These are phyloP conservation scores for Melanerpes aurifrons DNA, from an alignment of 2,113 vertebrate genomes.

Conservation along the genomic window DNA sequence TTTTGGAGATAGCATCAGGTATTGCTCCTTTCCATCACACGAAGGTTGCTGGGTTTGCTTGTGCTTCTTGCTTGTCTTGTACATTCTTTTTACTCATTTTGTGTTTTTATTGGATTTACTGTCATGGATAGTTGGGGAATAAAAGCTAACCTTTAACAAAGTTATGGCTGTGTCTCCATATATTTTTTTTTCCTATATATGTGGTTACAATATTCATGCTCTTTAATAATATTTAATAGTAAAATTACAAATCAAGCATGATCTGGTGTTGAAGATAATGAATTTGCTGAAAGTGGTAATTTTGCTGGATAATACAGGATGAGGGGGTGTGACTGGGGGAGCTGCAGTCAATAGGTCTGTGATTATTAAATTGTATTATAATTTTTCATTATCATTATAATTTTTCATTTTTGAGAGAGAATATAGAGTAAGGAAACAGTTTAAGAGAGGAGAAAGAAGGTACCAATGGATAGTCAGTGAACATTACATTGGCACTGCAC, in stretches of 20 bases:
- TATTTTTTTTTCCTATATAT: background rate
- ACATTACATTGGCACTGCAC: background rate
- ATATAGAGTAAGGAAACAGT: background rate
- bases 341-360: background rate
- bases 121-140: background rate
- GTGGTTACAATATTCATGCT: background rate
- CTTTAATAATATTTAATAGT: background rate
- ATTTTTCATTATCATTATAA: background rate
- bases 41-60: background rate
- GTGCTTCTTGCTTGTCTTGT: background rate
- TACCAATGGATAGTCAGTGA: background rate
- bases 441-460: background rate
- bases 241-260: background rate
- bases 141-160: background rate
- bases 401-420: background rate
- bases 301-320: background rate
- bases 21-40: background rate
- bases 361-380: background rate
- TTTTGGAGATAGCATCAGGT: slow-evolving; percentile 27
- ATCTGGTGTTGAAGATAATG: background rate
- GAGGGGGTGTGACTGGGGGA: background rate
- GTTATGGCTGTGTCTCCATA: background rate
- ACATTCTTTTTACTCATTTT: background rate
- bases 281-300: background rate
- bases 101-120: background rate